phyloP scores from a whole-genome alignment of 2,113 vertebrate species.

The Tenrec ecaudatus region DNA sequence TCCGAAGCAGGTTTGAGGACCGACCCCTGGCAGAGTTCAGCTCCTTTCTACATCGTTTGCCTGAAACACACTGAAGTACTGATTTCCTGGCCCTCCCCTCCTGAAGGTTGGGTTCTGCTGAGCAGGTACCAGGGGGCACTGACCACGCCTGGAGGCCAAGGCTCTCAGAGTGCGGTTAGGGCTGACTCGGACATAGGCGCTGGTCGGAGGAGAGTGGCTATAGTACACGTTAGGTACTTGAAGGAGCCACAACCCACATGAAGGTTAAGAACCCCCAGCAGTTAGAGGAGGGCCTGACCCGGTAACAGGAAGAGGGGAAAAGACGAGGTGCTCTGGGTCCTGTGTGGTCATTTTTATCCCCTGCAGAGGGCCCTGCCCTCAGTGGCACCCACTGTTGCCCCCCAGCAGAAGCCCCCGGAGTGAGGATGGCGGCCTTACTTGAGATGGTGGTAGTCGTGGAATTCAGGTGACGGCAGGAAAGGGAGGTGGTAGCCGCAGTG shows the following conservation, averaged over 20 bases:
- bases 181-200: background rate
- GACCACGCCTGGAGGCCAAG: background rate
- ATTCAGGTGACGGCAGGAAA: conserved; percentile 95
- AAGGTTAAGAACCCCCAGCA: background rate
- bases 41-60: background rate
- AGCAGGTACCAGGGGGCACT: background rate
- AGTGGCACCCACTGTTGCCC: background rate
- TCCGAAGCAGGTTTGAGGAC: background rate
- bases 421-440: conserved; percentile 85
- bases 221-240: background rate
- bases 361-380: background rate
- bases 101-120: background rate
- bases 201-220: background rate
- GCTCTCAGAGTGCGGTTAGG: background rate
- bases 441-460: conserved; percentile 97
- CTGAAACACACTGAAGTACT: background rate
- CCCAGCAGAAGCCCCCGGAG: background rate
- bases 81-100: background rate
- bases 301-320: background rate
- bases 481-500: conserved; percentile 98
- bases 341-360: background rate
- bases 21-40: background rate
- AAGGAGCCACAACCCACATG: background rate
- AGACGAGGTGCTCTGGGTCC: background rate
- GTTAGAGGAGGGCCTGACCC: background rate